Evolutionary conservation across 2,888 invertebrate genomes (phyloP), one percentile per base, ranked within the genome.

Genomic region (Branchipolynoe longqiensis): DNA sequence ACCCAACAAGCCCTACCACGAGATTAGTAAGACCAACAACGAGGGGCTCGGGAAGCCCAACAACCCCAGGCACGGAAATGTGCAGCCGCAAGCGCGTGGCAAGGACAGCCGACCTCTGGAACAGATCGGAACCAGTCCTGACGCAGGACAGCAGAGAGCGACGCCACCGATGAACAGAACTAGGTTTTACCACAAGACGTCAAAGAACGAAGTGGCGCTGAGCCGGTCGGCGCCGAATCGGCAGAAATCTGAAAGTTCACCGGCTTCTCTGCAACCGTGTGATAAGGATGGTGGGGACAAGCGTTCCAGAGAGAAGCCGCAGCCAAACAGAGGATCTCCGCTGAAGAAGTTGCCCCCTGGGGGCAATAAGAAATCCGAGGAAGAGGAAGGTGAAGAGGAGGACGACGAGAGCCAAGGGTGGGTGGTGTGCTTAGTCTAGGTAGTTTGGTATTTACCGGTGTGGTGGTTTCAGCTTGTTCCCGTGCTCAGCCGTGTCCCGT

Each of bases 111-210:
- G 48, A 18, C 48, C 48, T 48, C n/a, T n/a, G n/a, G n/a, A n/a
- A n/a, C n/a, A n/a, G n/a, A n/a, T n/a, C n/a, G n/a, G n/a, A n/a
- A n/a, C n/a, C n/a, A n/a, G 48, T 18, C 48, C 48, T 18, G 48
- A 48, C 48, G 18, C 48, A 18, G 48, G 18, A 18, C 48, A 18
- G 8, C 48, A 48, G 48, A 8, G 18, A 48, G 18, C 48, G 18
- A 38, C 36, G 14, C 69, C 69, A 62, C 8, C 78, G n/a, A 25
- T n/a, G 14, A 25, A 6, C 6, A 41, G 48, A 22, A 84, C 84
- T n/a, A n/a, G 54, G 36, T 84, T 25, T 36, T 84, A 84, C 58
- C 84, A 73, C 38, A 84, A 84, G 38, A 73, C 74, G 1, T 84
- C 73, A 31, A 84, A 84, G 48, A 54, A 74, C 25, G 84, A 84